Evolutionary conservation across 2,888 invertebrate genomes (phyloP).

Genomic region (Zygogramma bicolorata): DNA sequence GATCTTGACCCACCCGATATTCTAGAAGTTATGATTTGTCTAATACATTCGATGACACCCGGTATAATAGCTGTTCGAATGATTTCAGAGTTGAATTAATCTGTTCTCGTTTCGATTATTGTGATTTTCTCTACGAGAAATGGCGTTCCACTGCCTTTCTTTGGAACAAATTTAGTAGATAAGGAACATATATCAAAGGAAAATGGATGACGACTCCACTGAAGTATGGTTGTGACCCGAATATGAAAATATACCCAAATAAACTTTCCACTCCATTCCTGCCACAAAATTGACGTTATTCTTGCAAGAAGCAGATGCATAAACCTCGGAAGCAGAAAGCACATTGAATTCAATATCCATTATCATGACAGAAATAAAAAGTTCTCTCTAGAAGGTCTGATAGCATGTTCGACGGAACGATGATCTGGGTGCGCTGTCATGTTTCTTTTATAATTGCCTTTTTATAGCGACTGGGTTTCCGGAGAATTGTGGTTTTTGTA

Average conservation of each 20-base stretch:
- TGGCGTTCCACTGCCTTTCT: too few species aligned
- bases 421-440: conserved; percentile 38
- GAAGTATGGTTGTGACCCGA: not conserved
- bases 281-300: not conserved
- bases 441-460: conserved; percentile 44
- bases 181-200: too few species aligned
- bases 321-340: not conserved
- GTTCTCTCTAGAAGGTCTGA: not conserved
- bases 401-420: conserved; percentile 33
- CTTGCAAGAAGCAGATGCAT: not conserved
- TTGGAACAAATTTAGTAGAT: too few species aligned
- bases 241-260: not conserved
- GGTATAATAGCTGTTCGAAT: too few species aligned
- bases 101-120: too few species aligned
- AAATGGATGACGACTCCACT: too few species aligned
- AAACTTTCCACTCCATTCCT: not conserved
- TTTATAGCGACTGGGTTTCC: conserved; percentile 35
- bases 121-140: too few species aligned
- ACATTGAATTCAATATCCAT: not conserved
- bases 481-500: conserved; percentile 33
- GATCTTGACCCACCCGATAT: too few species aligned
- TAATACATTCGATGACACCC: too few species aligned
- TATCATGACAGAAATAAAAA: not conserved
- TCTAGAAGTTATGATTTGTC: too few species aligned
- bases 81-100: too few species aligned